phyloP scores from a whole-genome alignment of 2,888 invertebrate species.

The Serrognathus titanus region DNA sequence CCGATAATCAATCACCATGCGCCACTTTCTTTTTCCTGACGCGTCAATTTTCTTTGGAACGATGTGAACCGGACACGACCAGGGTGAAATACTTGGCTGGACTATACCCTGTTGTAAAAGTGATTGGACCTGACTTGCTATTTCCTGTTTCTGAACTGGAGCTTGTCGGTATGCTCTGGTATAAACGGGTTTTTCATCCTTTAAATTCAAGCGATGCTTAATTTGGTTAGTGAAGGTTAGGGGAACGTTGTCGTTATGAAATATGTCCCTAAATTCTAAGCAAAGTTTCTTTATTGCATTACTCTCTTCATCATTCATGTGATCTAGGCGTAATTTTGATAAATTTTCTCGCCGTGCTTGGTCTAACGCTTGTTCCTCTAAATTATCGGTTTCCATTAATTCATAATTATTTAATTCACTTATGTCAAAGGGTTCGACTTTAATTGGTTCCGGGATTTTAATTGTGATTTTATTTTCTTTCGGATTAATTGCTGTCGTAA shows the following conservation, averaged over 20 bases:
- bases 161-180: conserved; percentile 29
- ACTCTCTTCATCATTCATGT: conserved; percentile 9
- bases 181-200: conserved; percentile 20
- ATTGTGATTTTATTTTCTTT: too few species aligned
- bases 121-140: conserved; percentile 19
- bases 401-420: background rate
- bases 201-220: conserved; percentile 24
- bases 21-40: conserved; percentile 21
- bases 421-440: too few species aligned
- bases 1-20: conserved; percentile 25
- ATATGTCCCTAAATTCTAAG: conserved; percentile 17
- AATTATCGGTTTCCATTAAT: too few species aligned
- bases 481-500: too few species aligned
- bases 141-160: conserved; percentile 26
- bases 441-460: too few species aligned
- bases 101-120: conserved; percentile 22
- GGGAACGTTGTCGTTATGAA: conserved; percentile 16
- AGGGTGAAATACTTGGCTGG: conserved; percentile 16
- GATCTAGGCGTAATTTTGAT: conserved; percentile 1
- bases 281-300: conserved; percentile 7
- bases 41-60: conserved; percentile 25
- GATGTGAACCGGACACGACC: conserved; percentile 21
- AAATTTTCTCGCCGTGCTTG: background rate
- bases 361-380: too few species aligned
- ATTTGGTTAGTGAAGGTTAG: conserved; percentile 19